Conservation (phyloP, 2,888 invertebrate species). For the Orthonychiurus folsomi region DNA sequence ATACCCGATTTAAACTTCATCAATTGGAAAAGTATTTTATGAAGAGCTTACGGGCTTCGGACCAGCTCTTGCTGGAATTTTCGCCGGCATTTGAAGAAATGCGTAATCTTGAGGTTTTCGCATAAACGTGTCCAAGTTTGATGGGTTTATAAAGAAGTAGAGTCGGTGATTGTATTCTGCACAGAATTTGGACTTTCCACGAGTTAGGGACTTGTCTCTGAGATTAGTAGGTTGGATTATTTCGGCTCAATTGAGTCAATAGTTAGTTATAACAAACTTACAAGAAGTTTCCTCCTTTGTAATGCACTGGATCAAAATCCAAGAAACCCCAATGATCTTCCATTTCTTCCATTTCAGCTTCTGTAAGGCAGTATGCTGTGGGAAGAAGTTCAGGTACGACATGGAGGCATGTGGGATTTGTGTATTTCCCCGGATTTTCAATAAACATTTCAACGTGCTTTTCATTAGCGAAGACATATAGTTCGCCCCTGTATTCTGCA, state of each 20-base stretch:
- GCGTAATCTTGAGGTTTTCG: constrained; percentile 24
- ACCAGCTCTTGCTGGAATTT: constrained; percentile 2
- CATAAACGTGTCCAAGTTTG: constrained; percentile 24
- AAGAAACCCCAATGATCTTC: constrained; percentile 24
- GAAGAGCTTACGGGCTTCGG: not conserved
- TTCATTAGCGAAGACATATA: constrained; percentile 22
- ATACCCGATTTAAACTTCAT: constrained; percentile 3
- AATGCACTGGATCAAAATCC: constrained; percentile 31
- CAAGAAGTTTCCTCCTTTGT: constrained; percentile 22
- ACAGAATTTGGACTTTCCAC: constrained; percentile 24
- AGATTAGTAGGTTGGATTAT: not conserved
- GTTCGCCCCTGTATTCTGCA: constrained; percentile 26
- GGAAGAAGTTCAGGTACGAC: constrained; percentile 25
- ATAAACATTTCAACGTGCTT: constrained; percentile 24
- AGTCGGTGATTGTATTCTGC: constrained; percentile 22
- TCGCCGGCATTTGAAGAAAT: constrained; percentile 19
- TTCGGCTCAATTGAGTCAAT: not conserved
- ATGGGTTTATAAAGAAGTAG: constrained; percentile 23
- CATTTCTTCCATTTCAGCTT: constrained; percentile 19
- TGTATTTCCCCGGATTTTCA: constrained; percentile 23
- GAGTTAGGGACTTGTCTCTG: constrained; percentile 27
- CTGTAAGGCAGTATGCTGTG: constrained; percentile 14
- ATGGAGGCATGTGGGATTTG: constrained; percentile 18
- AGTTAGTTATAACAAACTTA: constrained; percentile 10
- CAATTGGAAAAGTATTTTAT: constrained; percentile 16